phyloP scores from a whole-genome alignment of 2,888 invertebrate species.

The Troilus luridus region DNA sequence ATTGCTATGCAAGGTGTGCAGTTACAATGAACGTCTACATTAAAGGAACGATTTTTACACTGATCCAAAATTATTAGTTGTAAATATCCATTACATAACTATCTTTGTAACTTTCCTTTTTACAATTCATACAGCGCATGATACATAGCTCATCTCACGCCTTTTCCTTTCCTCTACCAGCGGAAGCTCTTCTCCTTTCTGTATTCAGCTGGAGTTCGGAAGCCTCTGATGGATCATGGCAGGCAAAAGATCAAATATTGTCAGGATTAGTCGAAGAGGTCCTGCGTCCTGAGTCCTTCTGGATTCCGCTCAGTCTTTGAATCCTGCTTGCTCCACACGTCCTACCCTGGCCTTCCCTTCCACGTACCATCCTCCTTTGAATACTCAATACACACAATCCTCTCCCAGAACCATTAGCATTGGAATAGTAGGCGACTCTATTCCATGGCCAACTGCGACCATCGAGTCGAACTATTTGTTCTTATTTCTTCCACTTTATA shows the following conservation, averaged over 20 bases:
- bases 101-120: too few species aligned
- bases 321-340: slow-evolving; percentile 47
- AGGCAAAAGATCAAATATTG: not conserved
- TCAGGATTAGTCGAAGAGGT: not conserved
- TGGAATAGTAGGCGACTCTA: slow-evolving; percentile 41
- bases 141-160: not conserved
- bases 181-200: not conserved
- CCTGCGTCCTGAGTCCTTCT: slow-evolving; percentile 16
- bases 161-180: not conserved
- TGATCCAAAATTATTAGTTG: too few species aligned
- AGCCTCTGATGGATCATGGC: not conserved
- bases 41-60: too few species aligned
- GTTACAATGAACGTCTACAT: too few species aligned
- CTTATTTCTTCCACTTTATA: not conserved
- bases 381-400: slow-evolving; percentile 31
- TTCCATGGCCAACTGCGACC: not conserved
- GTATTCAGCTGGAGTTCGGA: not conserved
- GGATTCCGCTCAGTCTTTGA: slow-evolving; percentile 9
- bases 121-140: not conserved
- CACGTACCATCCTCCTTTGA: slow-evolving; percentile 28
- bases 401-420: slow-evolving; percentile 47
- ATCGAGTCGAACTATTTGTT: not conserved
- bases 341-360: not conserved
- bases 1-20: too few species aligned
- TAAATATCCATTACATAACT: too few species aligned